Conservation (phyloP, 2,797 vertebrate species). For the Hemibagrus guttatus region DNA sequence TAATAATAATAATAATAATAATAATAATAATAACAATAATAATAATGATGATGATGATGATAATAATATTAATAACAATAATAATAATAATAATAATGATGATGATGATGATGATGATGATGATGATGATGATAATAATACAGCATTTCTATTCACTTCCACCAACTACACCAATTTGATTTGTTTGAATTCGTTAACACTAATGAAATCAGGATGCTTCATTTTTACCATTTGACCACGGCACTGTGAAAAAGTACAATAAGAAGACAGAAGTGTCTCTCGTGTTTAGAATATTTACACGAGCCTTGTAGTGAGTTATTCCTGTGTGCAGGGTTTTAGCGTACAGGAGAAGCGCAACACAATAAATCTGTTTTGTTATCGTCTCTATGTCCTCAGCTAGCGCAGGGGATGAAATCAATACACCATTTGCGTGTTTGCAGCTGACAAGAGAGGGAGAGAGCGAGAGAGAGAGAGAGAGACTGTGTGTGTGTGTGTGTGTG, state of each 20-base stretch:
- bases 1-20: too few species aligned
- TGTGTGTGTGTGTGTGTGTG: too few species aligned
- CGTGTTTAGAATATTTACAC: background rate
- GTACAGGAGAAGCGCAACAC: background rate
- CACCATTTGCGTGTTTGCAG: background rate
- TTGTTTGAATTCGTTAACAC: background rate
- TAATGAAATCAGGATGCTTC: background rate
- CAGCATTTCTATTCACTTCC: background rate
- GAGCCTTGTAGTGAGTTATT: background rate
- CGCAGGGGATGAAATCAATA: background rate
- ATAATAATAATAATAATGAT: too few species aligned
- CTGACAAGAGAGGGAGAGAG: background rate
- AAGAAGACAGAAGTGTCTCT: background rate
- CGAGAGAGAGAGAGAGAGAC: too few species aligned
- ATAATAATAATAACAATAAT: too few species aligned
- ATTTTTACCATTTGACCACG: too few species aligned
- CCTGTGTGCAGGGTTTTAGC: background rate
- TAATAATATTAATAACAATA: too few species aligned
- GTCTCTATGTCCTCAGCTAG: background rate
- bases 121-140: too few species aligned
- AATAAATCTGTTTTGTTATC: background rate
- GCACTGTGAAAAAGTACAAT: too few species aligned
- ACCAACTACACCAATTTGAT: background rate
- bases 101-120: too few species aligned
- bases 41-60: too few species aligned